A percentile compares a stretch with the other conserved stretches of the same genome.
These are phyloP conservation scores for Hoplostethus atlanticus DNA, from an alignment of 2,797 vertebrate genomes.

Conservation along the genomic window DNA sequence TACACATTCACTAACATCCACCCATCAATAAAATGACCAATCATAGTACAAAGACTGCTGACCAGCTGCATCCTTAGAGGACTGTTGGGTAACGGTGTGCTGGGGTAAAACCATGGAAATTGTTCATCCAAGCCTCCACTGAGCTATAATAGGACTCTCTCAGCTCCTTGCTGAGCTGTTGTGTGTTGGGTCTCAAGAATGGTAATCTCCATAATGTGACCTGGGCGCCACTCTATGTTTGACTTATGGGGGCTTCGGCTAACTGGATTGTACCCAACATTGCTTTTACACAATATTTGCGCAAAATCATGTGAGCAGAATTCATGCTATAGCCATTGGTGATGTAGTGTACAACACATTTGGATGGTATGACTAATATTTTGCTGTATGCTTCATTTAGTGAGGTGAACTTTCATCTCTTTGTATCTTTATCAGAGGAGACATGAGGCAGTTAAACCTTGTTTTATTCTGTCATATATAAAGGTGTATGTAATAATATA, in stretches of 20 bases:
- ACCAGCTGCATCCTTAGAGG: not conserved
- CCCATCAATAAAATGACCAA: not conserved
- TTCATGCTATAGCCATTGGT: not conserved
- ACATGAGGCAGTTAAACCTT: not conserved
- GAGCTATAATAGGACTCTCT: slow-evolving; percentile 41
- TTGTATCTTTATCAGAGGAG: not conserved
- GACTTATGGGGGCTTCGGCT: not conserved
- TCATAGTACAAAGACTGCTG: not conserved
- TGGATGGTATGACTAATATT: too few relatives aligned
- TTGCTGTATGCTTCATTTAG: not conserved
- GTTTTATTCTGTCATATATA: not conserved
- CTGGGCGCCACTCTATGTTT: slow-evolving; percentile 1
- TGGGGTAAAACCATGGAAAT: slow-evolving; percentile 7
- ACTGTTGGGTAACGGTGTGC: slow-evolving; percentile 30
- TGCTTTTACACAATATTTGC: slow-evolving; percentile 7
- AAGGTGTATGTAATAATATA: not conserved
- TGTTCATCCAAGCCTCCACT: slow-evolving; percentile 47
- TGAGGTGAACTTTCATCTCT: not conserved
- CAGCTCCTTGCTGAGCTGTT: slow-evolving; percentile 15
- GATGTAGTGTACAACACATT: not conserved
- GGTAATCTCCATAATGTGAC: slow-evolving; percentile 15
- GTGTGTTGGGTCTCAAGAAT: slow-evolving; percentile 1
- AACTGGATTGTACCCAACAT: slow-evolving; percentile 9
- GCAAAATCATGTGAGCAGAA: slow-evolving; percentile 8
- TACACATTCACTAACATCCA: not conserved